Evolutionary conservation across 1,140 invertebrate species (phyloP).

Genomic region (Drosophila kanapiae): DNA sequence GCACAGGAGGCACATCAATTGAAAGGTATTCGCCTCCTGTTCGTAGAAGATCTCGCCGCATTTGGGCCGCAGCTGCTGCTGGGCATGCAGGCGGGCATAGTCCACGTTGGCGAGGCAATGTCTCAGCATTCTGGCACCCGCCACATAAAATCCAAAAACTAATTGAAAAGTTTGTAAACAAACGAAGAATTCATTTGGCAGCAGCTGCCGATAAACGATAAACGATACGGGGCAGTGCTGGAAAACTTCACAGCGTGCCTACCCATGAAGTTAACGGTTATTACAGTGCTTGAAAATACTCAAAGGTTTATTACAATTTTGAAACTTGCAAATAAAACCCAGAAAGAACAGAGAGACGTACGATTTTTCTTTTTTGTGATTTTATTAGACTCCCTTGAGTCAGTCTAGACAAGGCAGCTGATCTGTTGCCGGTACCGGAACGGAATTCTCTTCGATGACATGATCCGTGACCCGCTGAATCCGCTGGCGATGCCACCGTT

Average conservation of each 20-base stretch:
- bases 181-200: conserved; percentile 4
- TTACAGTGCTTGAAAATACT: not conserved
- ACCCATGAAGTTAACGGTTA: not conserved
- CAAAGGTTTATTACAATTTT: no score
- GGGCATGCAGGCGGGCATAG: conserved; percentile 54
- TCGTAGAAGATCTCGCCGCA: conserved; percentile 74
- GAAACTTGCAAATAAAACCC: not conserved
- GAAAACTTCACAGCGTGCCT: not conserved
- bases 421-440: not conserved
- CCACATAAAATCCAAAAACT: conserved; percentile 25
- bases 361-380: not conserved
- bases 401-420: not conserved
- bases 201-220: conserved; percentile 9
- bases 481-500: conserved; percentile 63
- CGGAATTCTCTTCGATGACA: no score
- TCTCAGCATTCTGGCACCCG: conserved; percentile 61
- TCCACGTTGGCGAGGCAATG: conserved; percentile 66
- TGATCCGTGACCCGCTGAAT: conserved; percentile 30
- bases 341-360: not conserved
- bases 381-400: not conserved
- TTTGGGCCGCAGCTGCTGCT: conserved; percentile 57
- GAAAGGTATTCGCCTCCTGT: conserved; percentile 57
- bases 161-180: conserved; percentile 37
- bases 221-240: not conserved
- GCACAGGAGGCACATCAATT: conserved; percentile 64